Conservation (phyloP, 1,140 invertebrate genomes). For the Homalodisca vitripennis region DNA sequence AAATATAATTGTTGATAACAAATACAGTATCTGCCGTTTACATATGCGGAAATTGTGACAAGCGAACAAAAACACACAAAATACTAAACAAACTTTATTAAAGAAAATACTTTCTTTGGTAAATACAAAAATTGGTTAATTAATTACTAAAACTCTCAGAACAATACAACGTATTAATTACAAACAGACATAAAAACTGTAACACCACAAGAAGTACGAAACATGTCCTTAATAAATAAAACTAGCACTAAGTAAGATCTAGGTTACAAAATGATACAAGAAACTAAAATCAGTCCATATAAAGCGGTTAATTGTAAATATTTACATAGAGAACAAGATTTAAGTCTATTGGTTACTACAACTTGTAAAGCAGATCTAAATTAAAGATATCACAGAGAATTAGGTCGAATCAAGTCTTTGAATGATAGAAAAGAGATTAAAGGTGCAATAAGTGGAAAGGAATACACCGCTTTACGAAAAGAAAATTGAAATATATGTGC, state of each 20-base stretch:
- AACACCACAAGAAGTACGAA: slow-evolving; percentile 13
- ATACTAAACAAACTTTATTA: background rate
- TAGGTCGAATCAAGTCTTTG: background rate
- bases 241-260: background rate
- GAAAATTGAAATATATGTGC: no score
- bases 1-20: no score
- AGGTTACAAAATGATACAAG: slow-evolving; percentile 1
- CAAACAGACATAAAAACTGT: slow-evolving; percentile 11
- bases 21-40: no score
- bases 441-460: background rate
- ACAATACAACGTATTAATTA: background rate
- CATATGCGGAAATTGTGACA: no score
- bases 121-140: slow-evolving; percentile 4
- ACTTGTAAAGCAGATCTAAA: slow-evolving; percentile 8
- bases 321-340: background rate
- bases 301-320: slow-evolving; percentile 19
- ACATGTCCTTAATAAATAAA: slow-evolving; percentile 7
- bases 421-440: background rate
- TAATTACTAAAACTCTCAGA: background rate
- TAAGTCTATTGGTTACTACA: background rate
- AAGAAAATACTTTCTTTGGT: slow-evolving; percentile 16
- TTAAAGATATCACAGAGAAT: slow-evolving; percentile 22
- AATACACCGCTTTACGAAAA: no score
- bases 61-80: no score
- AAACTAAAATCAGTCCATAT: slow-evolving; percentile 6